Conservation (phyloP, 2,888 invertebrate genomes). For the Nipponacmea schrenckii region DNA sequence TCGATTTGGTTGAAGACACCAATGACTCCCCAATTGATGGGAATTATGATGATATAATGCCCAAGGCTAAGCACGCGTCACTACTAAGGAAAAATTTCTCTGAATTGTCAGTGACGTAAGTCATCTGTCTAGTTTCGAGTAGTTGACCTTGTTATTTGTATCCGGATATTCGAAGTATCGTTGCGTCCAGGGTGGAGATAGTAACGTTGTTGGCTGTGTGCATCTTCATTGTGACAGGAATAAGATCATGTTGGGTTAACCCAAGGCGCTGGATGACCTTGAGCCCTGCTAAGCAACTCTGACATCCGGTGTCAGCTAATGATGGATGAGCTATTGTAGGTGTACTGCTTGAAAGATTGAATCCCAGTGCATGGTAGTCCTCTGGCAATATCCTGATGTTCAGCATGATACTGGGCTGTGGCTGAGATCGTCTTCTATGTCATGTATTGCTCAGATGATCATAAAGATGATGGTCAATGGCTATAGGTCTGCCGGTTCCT, state of each 20-base stretch:
- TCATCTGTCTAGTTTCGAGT: conserved; percentile 42
- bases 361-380: conserved; percentile 34
- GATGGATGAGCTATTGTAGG: conserved; percentile 19
- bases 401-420: conserved; percentile 34
- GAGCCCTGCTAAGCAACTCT: conserved; percentile 42
- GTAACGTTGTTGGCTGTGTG: conserved; percentile 42
- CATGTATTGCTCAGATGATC: conserved; percentile 30
- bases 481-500: conserved; percentile 12
- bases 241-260: conserved; percentile 35
- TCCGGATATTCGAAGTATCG: conserved; percentile 37
- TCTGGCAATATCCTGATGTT: conserved; percentile 15
- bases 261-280: conserved; percentile 38
- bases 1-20: too few species aligned
- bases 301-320: conserved; percentile 43
- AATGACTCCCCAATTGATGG: conserved; percentile 29
- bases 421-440: conserved; percentile 25
- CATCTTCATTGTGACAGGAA: conserved; percentile 47
- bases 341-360: conserved; percentile 16
- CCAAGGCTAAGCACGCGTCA: conserved; percentile 42
- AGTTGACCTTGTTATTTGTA: conserved; percentile 6
- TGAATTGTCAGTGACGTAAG: conserved; percentile 43
- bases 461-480: conserved; percentile 42
- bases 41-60: conserved; percentile 39
- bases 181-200: conserved; percentile 45
- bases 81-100: conserved; percentile 44